Conservation (phyloP, 2,888 invertebrate genomes). For the Dilophus febrilis region DNA sequence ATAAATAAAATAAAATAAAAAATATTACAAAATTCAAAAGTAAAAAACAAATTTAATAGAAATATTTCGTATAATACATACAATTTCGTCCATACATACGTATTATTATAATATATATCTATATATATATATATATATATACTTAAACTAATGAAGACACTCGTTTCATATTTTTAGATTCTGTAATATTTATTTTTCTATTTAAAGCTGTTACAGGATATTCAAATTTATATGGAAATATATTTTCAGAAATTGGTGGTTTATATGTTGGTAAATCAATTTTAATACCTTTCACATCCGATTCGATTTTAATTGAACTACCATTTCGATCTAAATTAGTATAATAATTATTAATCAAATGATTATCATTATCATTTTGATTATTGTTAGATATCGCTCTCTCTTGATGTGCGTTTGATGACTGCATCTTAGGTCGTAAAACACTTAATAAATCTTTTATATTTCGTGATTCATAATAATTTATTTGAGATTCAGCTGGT, state of each 20-base stretch:
- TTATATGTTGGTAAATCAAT: constrained; percentile 43
- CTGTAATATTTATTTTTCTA: too few species aligned
- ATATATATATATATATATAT: too few species aligned
- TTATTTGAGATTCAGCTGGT: not conserved
- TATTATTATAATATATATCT: too few species aligned
- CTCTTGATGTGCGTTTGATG: not conserved
- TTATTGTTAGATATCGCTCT: constrained; percentile 6
- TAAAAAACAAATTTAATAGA: too few species aligned
- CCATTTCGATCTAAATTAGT: constrained; percentile 2
- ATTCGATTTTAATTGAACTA: constrained; percentile 6
- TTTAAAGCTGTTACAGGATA: too few species aligned
- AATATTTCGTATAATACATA: too few species aligned
- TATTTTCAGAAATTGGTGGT: constrained; percentile 24
- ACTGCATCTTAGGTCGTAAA: not conserved
- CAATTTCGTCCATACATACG: too few species aligned
- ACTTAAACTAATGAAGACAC: too few species aligned
- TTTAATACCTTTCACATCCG: constrained; percentile 26
- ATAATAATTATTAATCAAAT: constrained; percentile 1
- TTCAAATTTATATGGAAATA: constrained; percentile 5
- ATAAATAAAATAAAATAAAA: too few species aligned
- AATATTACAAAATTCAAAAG: too few species aligned
- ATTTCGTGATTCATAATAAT: not conserved
- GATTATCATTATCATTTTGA: too few species aligned
- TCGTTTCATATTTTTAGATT: too few species aligned
- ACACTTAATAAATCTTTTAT: constrained; percentile 3